Percentiles rank a stretch among this genome's conserved stretches.
Conservation (phyloP, 2,113 vertebrate species). For the Entosphenus tridentatus region DNA sequence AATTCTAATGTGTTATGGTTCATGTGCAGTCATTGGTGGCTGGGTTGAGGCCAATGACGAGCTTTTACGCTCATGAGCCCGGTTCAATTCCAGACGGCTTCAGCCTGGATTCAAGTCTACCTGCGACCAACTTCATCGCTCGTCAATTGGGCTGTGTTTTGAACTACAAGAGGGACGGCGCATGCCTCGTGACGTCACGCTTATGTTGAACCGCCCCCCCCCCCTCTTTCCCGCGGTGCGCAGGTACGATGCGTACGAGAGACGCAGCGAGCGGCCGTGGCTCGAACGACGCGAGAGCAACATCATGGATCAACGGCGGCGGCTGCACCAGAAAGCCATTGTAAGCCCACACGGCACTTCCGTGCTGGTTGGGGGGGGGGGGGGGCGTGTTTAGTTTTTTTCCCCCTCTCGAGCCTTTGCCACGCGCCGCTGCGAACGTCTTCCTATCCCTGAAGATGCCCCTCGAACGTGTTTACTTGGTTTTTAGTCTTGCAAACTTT, state of each 20-base stretch:
- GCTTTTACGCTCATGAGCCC: too few relatives aligned
- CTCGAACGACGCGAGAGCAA: constrained; percentile 1
- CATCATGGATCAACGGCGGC: neutral
- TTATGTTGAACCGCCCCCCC: neutral
- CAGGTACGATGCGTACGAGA: neutral
- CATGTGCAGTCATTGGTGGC: too few relatives aligned
- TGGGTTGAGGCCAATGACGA: too few relatives aligned
- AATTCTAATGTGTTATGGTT: too few relatives aligned
- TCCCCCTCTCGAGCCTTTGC: too few relatives aligned
- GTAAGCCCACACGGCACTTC: neutral
- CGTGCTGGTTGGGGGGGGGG: too few relatives aligned
- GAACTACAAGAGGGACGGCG: neutral
- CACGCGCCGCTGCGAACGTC: too few relatives aligned
- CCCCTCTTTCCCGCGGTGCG: too few relatives aligned
- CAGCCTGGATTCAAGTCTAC: neutral
- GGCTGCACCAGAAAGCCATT: constrained; percentile 5
- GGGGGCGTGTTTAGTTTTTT: too few relatives aligned
- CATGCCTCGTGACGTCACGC: neutral
- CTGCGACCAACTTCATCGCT: neutral
- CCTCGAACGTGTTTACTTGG: too few relatives aligned
- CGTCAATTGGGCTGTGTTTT: neutral
- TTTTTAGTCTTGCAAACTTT: neutral
- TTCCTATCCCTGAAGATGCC: too few relatives aligned
- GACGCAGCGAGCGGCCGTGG: neutral
- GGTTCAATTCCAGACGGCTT: too few relatives aligned